Conservation (phyloP, 2,888 invertebrate genomes). For the Xestia xanthographa region DNA sequence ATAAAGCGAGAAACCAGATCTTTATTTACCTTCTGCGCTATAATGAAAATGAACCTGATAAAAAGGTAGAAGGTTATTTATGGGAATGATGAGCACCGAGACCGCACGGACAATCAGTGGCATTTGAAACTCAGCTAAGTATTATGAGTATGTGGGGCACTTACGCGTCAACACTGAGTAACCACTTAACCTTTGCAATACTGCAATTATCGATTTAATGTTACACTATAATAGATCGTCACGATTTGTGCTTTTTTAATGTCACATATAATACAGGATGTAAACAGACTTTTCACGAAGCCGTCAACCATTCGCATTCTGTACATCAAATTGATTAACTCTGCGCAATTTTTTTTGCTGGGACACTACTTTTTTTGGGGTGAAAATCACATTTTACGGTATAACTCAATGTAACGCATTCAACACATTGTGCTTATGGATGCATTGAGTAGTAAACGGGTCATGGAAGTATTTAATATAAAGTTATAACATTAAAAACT, state of each 20-base stretch:
- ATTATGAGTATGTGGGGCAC: not conserved
- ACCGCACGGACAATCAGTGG: not conserved
- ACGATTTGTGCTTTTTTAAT: not conserved
- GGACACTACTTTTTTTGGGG: too few relatives aligned
- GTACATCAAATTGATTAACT: too few relatives aligned
- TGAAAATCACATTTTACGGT: too few relatives aligned
- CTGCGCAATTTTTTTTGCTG: too few relatives aligned
- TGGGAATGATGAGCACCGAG: not conserved
- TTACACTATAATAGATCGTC: not conserved
- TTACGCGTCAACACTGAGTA: too few relatives aligned
- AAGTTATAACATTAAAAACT: too few relatives aligned
- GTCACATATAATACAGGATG: not conserved
- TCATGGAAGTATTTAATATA: too few relatives aligned
- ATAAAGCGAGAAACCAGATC: not conserved
- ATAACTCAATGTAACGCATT: too few relatives aligned
- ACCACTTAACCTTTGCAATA: conserved; percentile 19
- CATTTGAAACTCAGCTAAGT: not conserved
- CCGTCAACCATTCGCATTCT: too few relatives aligned
- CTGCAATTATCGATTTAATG: not conserved
- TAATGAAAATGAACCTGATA: not conserved
- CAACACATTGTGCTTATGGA: too few relatives aligned
- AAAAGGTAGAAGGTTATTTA: not conserved
- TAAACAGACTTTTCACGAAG: too few relatives aligned
- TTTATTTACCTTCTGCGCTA: not conserved
- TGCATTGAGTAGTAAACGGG: too few relatives aligned